Conservation (phyloP, 2,888 invertebrate genomes). For the Nasonia oneida region DNA sequence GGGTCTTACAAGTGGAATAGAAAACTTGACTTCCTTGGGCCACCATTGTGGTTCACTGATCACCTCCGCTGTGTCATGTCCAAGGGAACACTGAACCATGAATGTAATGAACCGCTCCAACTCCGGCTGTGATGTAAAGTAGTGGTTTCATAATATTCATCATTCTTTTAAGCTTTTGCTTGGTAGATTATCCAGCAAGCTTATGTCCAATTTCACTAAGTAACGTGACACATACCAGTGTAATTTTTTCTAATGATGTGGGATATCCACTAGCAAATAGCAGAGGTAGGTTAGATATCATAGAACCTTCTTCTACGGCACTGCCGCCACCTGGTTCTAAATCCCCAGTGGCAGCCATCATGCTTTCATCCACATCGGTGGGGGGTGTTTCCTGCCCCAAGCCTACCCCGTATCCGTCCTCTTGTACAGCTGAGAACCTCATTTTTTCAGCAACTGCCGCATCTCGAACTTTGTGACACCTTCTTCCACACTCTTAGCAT, state of each 20-base stretch:
- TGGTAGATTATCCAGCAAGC: slow-evolving; percentile 1
- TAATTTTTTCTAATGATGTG: slow-evolving; percentile 84
- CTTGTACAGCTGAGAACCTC: slow-evolving; percentile 75
- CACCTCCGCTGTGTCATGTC: slow-evolving; percentile 82
- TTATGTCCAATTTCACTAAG: slow-evolving; percentile 28
- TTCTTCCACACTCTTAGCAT: slow-evolving; percentile 32
- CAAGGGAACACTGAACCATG: slow-evolving; percentile 88
- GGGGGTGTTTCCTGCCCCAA: slow-evolving; percentile 71
- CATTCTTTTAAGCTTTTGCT: slow-evolving; percentile 28
- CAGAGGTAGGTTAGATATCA: slow-evolving; percentile 88
- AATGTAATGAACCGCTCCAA: slow-evolving; percentile 87
- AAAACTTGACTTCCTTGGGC: slow-evolving; percentile 84
- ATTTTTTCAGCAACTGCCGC: slow-evolving; percentile 65
- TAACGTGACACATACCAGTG: slow-evolving; percentile 75
- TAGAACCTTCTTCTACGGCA: slow-evolving; percentile 76
- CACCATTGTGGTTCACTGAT: slow-evolving; percentile 85
- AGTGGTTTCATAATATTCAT: slow-evolving; percentile 47
- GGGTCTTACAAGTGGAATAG: slow-evolving; percentile 84
- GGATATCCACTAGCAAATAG: slow-evolving; percentile 87
- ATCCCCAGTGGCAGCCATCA: slow-evolving; percentile 72
- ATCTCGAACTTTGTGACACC: slow-evolving; percentile 48
- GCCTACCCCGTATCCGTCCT: slow-evolving; percentile 72
- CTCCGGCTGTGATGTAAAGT: slow-evolving; percentile 77
- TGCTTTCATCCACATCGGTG: slow-evolving; percentile 69
- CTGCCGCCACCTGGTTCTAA: slow-evolving; percentile 68